Evolutionary conservation across 2,797 vertebrate species (phyloP), one percentile per base, ranked within the genome.

Genomic region (Neoniphon sammara): DNA sequence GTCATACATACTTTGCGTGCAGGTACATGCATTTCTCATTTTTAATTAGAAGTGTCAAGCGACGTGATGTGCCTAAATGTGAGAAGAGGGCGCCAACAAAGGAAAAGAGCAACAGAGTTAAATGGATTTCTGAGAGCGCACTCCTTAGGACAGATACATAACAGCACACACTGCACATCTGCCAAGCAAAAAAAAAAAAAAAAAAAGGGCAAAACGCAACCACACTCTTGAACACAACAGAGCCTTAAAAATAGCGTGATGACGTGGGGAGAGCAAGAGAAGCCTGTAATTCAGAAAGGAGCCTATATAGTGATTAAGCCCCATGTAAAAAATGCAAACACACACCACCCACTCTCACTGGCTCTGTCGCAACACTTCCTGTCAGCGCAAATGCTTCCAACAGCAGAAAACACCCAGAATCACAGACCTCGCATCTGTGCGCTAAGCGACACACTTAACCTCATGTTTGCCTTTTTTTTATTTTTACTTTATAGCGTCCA

Each of bases 231-330:
- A 86, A 87, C 86, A 88, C 81, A 90, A 87, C 82, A 81, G 50
- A 80, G 78, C 70, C 73, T 89, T 85, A 65, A 68, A 93, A 91
- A 93, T 90, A 93, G 88, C 80, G 63, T 1, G 70, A 84, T 90
- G 91, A 90, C 75, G 87, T 80, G 73, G 69, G 44, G 53, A 86
- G 81, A 81, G 78, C 73, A 85, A 66, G 70, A 83, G 88, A 89
- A 89, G 86, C 88, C 91, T 93, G 77, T 91, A 91, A 93, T 93
- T 93, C 89, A 88, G 65, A 57, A 10, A 87, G 82, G 80, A 90
- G 88, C 81, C 87, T 91, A 91, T 91, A 90, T 90, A 87, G 91
- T 91, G 86, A 92, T 93, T 91, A 92, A 90, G 73, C 84, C 80
- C 78, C 81, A 84, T 86, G 88, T 86, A 62, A 66, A 85, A 86